Evolutionary conservation across 1,140 invertebrate genomes (phyloP), one percentile per base, ranked within the genome.

Genomic region (Heliconius congener): DNA sequence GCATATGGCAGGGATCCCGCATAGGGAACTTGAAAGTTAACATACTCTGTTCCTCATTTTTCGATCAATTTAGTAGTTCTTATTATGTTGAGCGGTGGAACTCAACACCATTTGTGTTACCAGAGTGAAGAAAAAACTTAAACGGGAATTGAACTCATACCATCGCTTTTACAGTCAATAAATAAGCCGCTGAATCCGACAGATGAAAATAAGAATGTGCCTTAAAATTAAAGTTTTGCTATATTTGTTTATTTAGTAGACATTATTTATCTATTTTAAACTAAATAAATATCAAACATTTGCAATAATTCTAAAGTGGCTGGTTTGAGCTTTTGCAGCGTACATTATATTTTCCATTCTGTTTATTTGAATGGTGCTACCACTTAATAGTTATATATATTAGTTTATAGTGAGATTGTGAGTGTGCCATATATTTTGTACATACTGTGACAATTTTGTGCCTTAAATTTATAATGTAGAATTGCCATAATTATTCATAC

Each of bases 381-480:
- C 39, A 60, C 52, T 73, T 83, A 52, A 18, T 72, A 81, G 52
- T 66, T 52, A 52, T 52, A 52, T 52, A 8, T 52, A 8, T 19
- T 23, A 52, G 75, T 77, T 72, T 74, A 81, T 71, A 60, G 76
- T 71, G 73, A 74, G 55, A 82, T 27, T 78, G 75, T 81, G 81
- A 82, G 83, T 74, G 83, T 84, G 83, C 83, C 81, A 82, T 84
- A 82, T 72, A 76, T 80, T 66, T 66, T 82, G 79, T 84, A 83
- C 77, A 82, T 84, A 84, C 77, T 77, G 78, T 74, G 76, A 79
- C 77, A 75, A 77, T 82, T 72, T 79, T 34, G 74, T 82, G 70
- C 81, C 80, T 84, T 81, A 84, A 75, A 82, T 77, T 73, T 76
- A 76, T 57, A 71, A 13, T 76, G 60, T 66, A 66, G 27, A 13